Conservation (phyloP, 2,113 vertebrate genomes). For the Lonchura striata region DNA sequence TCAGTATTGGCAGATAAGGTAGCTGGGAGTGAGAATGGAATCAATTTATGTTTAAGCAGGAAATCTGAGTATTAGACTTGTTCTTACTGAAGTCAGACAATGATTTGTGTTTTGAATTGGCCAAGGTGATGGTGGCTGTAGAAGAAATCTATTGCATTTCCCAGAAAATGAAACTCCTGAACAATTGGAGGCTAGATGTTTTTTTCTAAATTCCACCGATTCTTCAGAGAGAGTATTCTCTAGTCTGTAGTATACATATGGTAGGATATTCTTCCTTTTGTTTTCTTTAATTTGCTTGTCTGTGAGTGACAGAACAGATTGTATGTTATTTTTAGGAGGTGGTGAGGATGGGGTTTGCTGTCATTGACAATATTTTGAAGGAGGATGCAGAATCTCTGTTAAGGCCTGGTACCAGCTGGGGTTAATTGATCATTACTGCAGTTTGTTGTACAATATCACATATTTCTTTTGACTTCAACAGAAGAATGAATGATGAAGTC, state of each 20-base stretch:
- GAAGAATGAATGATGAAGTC: background rate
- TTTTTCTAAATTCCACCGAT: background rate
- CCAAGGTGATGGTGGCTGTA: background rate
- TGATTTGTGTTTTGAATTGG: background rate
- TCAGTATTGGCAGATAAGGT: background rate
- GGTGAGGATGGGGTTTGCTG: background rate
- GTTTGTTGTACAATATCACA: background rate
- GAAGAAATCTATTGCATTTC: background rate
- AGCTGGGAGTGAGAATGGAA: background rate
- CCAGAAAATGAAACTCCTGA: background rate
- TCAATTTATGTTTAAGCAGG: background rate
- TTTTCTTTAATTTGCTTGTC: background rate
- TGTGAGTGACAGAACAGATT: background rate
- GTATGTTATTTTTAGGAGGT: background rate
- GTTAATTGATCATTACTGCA: background rate
- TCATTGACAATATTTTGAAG: background rate
- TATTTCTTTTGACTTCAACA: background rate
- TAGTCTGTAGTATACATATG: background rate
- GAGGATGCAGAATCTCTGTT: background rate
- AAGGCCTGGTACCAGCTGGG: background rate
- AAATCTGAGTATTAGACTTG: background rate
- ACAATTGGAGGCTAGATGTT: background rate
- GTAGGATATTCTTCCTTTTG: background rate
- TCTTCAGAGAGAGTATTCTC: background rate
- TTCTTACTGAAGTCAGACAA: background rate